Base-by-base conservation (phyloP, 2,113 vertebrate genomes). In the Uropsilus gracilis region DNA sequence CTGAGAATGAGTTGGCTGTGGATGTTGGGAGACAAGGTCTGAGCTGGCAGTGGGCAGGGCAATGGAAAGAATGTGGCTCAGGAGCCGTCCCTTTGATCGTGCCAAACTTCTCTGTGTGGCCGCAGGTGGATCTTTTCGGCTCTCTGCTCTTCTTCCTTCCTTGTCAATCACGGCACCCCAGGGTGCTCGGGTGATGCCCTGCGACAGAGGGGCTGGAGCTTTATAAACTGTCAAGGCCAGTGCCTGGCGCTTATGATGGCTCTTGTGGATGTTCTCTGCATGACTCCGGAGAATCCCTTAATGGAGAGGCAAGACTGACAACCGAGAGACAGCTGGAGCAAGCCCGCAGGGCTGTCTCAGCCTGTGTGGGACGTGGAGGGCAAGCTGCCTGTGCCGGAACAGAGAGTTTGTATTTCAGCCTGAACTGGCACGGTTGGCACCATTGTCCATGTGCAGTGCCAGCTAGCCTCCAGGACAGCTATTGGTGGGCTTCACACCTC, bases 31-130 rank as follows among this genome's bases (percentile, higher is more conserved):
- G 89, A 64, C 18, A 20, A 64, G 85, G 69, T 77, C 48, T 93
- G 93, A 86, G 71, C 64, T 59, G 89, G 86, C 59, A 0, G 39
- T 28, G 64, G 96, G 90, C 55, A 96, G 82, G 73, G 77, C 94
- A 68, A 77, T 50, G 88, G 95, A 94, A 95, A 89, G 96, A 95
- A 92, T 88, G 91, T 88, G 55, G 55, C 37, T 69, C 13, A 61
- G 81, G 73, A 95, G 81, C 86, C 85, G 89, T 95, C n/a, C 46
- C 53, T 39, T 30, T 2, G 8, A 57, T n/a, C 61, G 34, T 85
- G 92, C 94, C 94, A 92, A 94, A 57, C 61, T 81, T 39, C 61
- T 44, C 68, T 75, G 34, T 86, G 92, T 77, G 90, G 81, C 87
- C 78, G 83, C 61, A 37, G 83, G 63, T 8, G 7, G 94, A 73